Evolutionary conservation across 2,888 invertebrate species (phyloP).

Genomic region (Sclerodermus sp.): DNA sequence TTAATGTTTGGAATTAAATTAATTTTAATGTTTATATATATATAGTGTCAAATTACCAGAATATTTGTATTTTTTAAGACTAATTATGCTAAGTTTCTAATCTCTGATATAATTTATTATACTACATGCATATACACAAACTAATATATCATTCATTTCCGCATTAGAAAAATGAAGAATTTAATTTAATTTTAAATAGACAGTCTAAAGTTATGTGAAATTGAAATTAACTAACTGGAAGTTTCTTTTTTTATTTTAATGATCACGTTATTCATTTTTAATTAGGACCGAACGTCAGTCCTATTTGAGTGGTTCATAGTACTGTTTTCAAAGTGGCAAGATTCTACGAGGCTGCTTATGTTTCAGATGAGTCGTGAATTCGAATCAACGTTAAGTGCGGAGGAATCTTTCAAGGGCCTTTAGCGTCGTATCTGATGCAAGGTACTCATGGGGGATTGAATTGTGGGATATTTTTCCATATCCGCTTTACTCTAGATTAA

Average conservation of each 20-base stretch:
- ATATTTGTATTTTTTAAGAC: too few species aligned
- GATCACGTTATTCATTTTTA: background rate
- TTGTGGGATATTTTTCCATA: constrained; percentile 51
- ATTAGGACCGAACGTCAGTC: constrained; percentile 29
- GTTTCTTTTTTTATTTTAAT: constrained; percentile 3
- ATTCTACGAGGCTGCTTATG: constrained; percentile 58
- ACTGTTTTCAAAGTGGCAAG: constrained; percentile 30
- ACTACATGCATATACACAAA: too few species aligned
- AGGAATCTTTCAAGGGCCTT: constrained; percentile 53
- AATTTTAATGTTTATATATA: too few species aligned
- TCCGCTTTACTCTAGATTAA: background rate
- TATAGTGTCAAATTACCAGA: too few species aligned
- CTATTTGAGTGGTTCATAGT: constrained; percentile 38
- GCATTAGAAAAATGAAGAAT: too few species aligned
- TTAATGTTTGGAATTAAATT: too few species aligned
- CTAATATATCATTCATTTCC: too few species aligned
- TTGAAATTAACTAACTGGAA: too few species aligned
- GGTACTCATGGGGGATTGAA: constrained; percentile 57
- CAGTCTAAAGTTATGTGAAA: too few species aligned
- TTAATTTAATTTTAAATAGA: too few species aligned
- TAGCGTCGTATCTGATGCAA: constrained; percentile 57
- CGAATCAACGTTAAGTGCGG: constrained; percentile 52
- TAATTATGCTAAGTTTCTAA: too few species aligned
- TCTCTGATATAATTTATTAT: too few species aligned
- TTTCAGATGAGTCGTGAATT: constrained; percentile 57